phyloP scores from a whole-genome alignment of 2,888 invertebrate species.

The Hydrotaea diabolus region DNA sequence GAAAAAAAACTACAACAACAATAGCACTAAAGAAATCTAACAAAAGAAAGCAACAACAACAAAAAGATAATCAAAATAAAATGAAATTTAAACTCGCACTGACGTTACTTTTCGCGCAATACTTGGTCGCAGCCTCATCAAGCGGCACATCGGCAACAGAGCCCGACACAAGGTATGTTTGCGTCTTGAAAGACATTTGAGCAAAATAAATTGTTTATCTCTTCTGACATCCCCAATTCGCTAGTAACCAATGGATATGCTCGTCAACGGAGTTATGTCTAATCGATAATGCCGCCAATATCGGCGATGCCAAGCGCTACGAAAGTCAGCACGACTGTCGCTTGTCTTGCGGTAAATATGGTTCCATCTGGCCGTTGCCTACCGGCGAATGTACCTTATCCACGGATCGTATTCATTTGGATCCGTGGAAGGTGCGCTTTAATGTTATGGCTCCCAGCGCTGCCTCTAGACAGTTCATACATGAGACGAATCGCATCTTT shows the following conservation, averaged over 20 bases:
- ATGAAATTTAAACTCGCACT: constrained; percentile 11
- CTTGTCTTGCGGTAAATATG: constrained; percentile 86
- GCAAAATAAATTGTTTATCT: background rate
- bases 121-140: background rate
- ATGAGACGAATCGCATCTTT: constrained; percentile 83
- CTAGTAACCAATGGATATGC: constrained; percentile 73
- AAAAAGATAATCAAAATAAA: constrained; percentile 8
- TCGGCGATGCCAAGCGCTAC: constrained; percentile 70
- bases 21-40: background rate
- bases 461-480: constrained; percentile 82
- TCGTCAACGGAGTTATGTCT: constrained; percentile 73
- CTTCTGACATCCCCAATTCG: background rate
- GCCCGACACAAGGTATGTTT: constrained; percentile 51
- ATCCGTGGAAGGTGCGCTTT: constrained; percentile 83
- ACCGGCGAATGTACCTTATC: constrained; percentile 81
- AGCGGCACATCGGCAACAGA: constrained; percentile 29
- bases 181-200: background rate
- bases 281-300: constrained; percentile 68
- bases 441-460: constrained; percentile 82
- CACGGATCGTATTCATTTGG: constrained; percentile 82
- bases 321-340: constrained; percentile 85
- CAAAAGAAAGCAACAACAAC: background rate
- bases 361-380: constrained; percentile 87
- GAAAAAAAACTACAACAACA: background rate
- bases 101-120: background rate